Evolutionary conservation across 1,140 invertebrate species (phyloP).

Genomic region (Ceratina japonica): DNA sequence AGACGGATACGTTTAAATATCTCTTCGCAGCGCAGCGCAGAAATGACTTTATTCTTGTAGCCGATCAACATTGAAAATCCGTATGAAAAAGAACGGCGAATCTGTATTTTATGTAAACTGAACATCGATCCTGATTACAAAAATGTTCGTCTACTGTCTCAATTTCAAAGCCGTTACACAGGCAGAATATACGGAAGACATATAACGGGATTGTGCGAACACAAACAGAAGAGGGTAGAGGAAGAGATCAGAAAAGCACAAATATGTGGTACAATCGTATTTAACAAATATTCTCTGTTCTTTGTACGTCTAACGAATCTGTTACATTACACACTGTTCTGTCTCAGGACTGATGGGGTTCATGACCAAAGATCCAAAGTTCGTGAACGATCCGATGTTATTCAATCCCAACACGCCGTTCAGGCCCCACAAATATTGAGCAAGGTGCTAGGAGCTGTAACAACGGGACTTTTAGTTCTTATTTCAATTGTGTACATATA

Average conservation of each 20-base stretch:
- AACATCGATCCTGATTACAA: slow-evolving; percentile 94
- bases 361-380: slow-evolving; percentile 88
- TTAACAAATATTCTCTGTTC: neutral
- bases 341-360: slow-evolving; percentile 85
- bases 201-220: slow-evolving; percentile 92
- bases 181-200: slow-evolving; percentile 94
- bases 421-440: slow-evolving; percentile 88
- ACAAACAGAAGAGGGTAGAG: slow-evolving; percentile 86
- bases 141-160: slow-evolving; percentile 93
- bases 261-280: slow-evolving; percentile 78
- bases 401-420: slow-evolving; percentile 92
- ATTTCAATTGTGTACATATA: slow-evolving; percentile 8
- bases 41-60: slow-evolving; percentile 35
- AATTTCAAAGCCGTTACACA: slow-evolving; percentile 96
- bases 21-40: neutral
- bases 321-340: neutral
- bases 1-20: neutral
- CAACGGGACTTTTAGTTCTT: neutral
- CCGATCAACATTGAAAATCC: slow-evolving; percentile 89
- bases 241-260: slow-evolving; percentile 87
- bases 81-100: slow-evolving; percentile 85
- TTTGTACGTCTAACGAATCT: neutral
- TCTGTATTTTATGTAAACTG: slow-evolving; percentile 94
- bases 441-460: neutral
- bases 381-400: slow-evolving; percentile 90